Evolutionary conservation across 2,888 invertebrate genomes (phyloP).

Genomic region (Gymnocheta viridis): DNA sequence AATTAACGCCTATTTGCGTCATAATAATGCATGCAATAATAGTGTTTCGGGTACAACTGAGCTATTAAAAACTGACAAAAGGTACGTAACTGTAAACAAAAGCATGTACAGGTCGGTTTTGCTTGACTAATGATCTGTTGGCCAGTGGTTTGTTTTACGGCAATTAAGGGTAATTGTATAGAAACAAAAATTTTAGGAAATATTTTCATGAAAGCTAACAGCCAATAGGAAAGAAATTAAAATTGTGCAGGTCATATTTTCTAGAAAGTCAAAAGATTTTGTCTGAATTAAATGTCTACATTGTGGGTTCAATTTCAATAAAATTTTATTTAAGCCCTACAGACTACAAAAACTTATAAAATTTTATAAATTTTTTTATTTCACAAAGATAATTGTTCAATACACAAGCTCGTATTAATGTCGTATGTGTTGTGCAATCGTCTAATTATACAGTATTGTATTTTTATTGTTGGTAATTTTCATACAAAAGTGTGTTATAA

Average conservation of each 20-base stretch:
- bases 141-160: constrained; percentile 11
- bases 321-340: too few species aligned
- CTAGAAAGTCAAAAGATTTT: neutral
- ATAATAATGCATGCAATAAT: constrained; percentile 27
- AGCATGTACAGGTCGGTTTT: constrained; percentile 27
- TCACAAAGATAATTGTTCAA: too few species aligned
- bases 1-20: constrained; percentile 61
- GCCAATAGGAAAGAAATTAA: neutral
- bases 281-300: neutral
- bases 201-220: neutral
- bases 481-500: too few species aligned
- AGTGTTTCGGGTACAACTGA: neutral
- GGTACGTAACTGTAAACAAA: constrained; percentile 33
- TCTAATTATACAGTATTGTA: too few species aligned
- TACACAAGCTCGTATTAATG: too few species aligned
- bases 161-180: constrained; percentile 20
- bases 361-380: too few species aligned
- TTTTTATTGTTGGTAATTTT: too few species aligned
- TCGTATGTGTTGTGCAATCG: too few species aligned
- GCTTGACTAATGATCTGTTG: constrained; percentile 19
- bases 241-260: neutral
- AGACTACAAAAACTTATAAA: too few species aligned
- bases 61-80: neutral
- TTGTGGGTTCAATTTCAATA: neutral
- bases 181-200: neutral